These are phyloP conservation scores for Trachops cirrhosus DNA, from an alignment of 2,797 vertebrate genomes.

Conservation along the genomic window DNA sequence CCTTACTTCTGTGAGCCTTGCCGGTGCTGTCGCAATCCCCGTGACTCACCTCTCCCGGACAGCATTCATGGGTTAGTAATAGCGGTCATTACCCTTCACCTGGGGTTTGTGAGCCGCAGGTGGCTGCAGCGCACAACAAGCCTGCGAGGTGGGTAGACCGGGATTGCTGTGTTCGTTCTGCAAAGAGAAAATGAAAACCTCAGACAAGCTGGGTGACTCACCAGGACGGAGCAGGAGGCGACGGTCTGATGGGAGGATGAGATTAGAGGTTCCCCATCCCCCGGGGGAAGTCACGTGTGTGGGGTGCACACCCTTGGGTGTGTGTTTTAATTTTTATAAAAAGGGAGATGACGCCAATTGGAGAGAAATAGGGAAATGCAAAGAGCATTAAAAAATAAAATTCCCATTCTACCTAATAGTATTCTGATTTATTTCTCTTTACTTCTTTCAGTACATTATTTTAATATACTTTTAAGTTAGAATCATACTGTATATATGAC, in stretches of 20 bases:
- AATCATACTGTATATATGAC: neutral
- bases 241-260: neutral
- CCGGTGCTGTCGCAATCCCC: neutral
- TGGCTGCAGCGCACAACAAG: neutral
- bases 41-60: constrained; percentile 48
- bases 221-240: neutral
- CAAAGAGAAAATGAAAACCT: constrained; percentile 12
- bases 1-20: neutral
- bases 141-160: neutral
- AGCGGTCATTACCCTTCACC: constrained; percentile 14
- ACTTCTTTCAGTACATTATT: neutral
- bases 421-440: neutral
- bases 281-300: neutral
- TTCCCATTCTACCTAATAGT: neutral
- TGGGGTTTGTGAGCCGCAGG: constrained; percentile 12
- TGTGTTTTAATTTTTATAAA: neutral
- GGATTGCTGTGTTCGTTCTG: neutral
- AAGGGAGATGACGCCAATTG: neutral
- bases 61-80: neutral
- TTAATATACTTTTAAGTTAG: neutral
- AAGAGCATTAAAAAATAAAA: neutral
- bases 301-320: neutral
- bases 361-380: neutral
- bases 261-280: neutral
- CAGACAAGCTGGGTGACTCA: constrained; percentile 13